These are phyloP conservation scores for Erpobdella octoculata DNA, from an alignment of 2,888 invertebrate genomes.

Conservation along the genomic window DNA sequence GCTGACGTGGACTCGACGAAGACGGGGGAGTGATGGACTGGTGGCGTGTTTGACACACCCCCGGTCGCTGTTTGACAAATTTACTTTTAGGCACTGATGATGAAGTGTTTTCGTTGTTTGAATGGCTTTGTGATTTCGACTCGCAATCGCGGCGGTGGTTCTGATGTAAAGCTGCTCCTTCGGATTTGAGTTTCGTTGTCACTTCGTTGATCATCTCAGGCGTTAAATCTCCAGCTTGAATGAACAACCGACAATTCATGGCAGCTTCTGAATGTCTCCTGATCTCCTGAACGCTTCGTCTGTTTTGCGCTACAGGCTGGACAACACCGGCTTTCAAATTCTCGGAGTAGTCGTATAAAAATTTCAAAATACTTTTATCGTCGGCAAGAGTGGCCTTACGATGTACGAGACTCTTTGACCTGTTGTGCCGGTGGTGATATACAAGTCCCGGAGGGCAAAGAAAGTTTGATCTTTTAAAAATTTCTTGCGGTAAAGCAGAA, in stretches of 20 bases:
- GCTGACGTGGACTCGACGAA: background rate
- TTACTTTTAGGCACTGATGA: background rate
- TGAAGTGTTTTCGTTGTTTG: background rate
- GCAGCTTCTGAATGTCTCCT: conserved; percentile 31
- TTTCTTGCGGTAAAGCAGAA: background rate
- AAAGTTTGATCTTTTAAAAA: background rate
- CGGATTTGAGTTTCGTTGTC: background rate
- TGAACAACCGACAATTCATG: background rate
- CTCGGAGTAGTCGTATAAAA: conserved; percentile 35
- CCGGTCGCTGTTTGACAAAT: background rate
- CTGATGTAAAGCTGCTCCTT: background rate
- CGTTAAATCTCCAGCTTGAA: background rate
- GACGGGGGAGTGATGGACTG: background rate
- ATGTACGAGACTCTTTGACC: conserved; percentile 34
- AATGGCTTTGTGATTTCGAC: background rate
- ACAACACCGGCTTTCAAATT: background rate
- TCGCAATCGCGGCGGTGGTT: background rate
- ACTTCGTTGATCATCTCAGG: background rate
- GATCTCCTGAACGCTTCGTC: conserved; percentile 11
- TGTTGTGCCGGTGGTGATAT: conserved; percentile 28
- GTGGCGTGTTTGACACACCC: background rate
- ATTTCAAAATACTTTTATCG: conserved; percentile 32
- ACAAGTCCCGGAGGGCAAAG: conserved; percentile 18
- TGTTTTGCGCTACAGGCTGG: conserved; percentile 2
- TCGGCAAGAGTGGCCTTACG: conserved; percentile 28